phyloP scores from a whole-genome alignment of 2,113 vertebrate species.

The Pseudolaguvia tuberculata region DNA sequence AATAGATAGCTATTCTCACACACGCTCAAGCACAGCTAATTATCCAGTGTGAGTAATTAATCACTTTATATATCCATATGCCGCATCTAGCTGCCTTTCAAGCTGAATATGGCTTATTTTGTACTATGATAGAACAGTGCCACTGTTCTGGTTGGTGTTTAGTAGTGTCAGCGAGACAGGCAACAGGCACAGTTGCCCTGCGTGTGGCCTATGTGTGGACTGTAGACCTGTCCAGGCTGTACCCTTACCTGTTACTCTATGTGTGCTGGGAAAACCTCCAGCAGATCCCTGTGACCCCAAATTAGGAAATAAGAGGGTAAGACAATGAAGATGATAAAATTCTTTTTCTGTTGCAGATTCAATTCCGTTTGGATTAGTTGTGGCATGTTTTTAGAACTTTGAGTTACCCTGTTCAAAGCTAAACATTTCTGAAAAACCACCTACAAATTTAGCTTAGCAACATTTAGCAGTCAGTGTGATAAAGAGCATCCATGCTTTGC shows the following conservation, averaged over 20 bases:
- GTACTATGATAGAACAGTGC: not conserved
- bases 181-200: constrained; percentile 9
- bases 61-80: constrained; percentile 4
- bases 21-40: not conserved
- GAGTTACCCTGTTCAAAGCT: too few relatives aligned
- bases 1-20: constrained; percentile 3
- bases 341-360: not conserved
- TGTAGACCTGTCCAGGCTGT: too few relatives aligned
- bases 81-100: not conserved
- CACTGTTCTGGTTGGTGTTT: not conserved
- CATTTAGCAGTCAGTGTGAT: not conserved
- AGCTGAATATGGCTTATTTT: not conserved
- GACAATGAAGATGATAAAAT: not conserved
- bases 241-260: too few relatives aligned
- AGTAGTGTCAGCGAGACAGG: not conserved
- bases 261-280: too few relatives aligned
- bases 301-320: too few relatives aligned
- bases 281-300: too few relatives aligned
- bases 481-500: not conserved
- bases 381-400: not conserved
- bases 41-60: not conserved
- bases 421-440: not conserved
- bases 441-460: not conserved
- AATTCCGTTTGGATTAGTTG: not conserved
- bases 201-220: too few relatives aligned